Conservation (phyloP, 1,140 invertebrate species). For the Oncopodura yosiiana region DNA sequence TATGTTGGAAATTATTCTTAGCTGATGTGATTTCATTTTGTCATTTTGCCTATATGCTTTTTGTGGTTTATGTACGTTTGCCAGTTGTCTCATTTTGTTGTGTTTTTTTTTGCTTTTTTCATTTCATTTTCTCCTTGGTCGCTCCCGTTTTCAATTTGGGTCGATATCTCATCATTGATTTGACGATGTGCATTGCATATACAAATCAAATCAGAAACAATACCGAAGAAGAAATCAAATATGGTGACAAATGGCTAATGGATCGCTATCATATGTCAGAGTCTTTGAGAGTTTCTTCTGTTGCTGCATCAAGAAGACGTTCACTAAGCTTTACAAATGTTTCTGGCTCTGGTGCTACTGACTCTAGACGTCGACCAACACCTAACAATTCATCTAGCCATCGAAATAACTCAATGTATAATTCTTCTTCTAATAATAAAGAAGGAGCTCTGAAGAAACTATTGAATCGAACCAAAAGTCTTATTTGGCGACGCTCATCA, state of each 20-base stretch:
- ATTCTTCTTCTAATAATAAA: slow-evolving; percentile 12
- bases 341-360: slow-evolving; percentile 7
- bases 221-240: slow-evolving; percentile 15
- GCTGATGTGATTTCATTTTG: not conserved
- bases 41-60: too few relatives aligned
- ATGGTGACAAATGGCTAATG: slow-evolving; percentile 33
- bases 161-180: slow-evolving; percentile 7
- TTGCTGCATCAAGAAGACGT: slow-evolving; percentile 3
- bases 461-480: slow-evolving; percentile 30
- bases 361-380: not conserved
- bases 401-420: not conserved
- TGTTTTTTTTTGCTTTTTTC: slow-evolving; percentile 35
- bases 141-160: not conserved
- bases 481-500: slow-evolving; percentile 20
- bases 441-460: slow-evolving; percentile 30
- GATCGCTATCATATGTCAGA: slow-evolving; percentile 32
- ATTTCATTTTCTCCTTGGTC: slow-evolving; percentile 38
- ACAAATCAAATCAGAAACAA: not conserved
- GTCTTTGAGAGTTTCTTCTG: slow-evolving; percentile 16
- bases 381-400: not conserved
- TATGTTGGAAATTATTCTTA: not conserved
- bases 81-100: slow-evolving; percentile 35
- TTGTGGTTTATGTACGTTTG: slow-evolving; percentile 3
- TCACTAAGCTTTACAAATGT: slow-evolving; percentile 26
- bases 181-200: not conserved